These are phyloP conservation scores for Brachionus manjavacas DNA, from an alignment of 1,140 invertebrate species.

Conservation along the genomic window DNA sequence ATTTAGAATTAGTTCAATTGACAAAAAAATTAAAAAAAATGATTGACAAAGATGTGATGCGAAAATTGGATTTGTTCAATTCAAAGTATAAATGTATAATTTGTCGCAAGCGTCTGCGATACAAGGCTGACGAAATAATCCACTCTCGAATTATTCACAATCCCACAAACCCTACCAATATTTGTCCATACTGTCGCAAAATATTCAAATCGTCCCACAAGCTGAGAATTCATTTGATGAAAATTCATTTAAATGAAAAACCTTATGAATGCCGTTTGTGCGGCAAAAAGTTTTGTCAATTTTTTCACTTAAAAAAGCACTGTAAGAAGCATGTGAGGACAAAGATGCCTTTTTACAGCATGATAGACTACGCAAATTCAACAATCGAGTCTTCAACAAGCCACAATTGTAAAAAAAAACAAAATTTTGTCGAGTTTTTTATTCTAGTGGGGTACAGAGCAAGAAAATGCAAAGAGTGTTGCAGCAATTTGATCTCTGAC, in stretches of 20 bases:
- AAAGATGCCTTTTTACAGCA: background rate
- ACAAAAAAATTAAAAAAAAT: background rate
- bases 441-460: background rate
- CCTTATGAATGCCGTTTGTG: conserved; percentile 11
- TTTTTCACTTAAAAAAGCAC: conserved; percentile 1
- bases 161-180: background rate
- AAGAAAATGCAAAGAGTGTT: background rate
- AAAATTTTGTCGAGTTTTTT: background rate
- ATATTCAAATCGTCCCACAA: background rate
- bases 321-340: background rate
- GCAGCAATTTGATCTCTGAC: background rate
- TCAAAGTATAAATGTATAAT: conserved; percentile 33
- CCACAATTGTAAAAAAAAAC: background rate
- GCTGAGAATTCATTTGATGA: conserved; percentile 16
- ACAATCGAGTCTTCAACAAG: background rate
- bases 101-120: background rate
- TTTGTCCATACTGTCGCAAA: background rate
- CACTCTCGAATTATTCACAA: background rate
- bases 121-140: conserved; percentile 37
- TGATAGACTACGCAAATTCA: conserved; percentile 18
- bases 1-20: too few species aligned
- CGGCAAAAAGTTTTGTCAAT: background rate
- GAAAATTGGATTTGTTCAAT: conserved; percentile 27
- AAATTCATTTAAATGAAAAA: conserved; percentile 14
- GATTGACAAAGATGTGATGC: background rate